Conservation (phyloP, 2,113 vertebrate species). For the Rutilus rutilus region DNA sequence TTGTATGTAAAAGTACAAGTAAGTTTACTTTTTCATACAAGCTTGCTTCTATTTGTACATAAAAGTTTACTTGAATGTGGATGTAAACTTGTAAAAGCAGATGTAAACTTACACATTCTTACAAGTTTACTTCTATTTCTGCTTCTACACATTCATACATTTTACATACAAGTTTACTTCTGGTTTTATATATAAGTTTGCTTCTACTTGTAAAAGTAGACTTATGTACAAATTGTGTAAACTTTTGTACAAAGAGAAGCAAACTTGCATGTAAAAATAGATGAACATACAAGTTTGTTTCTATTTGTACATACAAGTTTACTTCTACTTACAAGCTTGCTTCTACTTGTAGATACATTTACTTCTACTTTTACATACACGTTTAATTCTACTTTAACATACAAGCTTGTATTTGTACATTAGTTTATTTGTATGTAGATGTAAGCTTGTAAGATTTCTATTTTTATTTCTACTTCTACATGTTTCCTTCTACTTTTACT, state of each 20-base stretch:
- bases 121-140: neutral
- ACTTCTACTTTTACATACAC: neutral
- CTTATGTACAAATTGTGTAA: neutral
- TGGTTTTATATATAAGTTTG: neutral
- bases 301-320: neutral
- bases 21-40: neutral
- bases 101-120: too few species aligned
- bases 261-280: neutral
- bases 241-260: neutral
- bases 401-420: too few species aligned
- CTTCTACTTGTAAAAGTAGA: neutral
- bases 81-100: too few species aligned
- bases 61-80: neutral
- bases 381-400: too few species aligned
- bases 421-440: too few species aligned
- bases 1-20: neutral
- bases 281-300: neutral
- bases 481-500: neutral
- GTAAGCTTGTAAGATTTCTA: too few species aligned
- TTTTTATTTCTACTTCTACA: neutral
- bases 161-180: neutral
- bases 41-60: neutral
- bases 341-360: neutral
- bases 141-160: too few species aligned
- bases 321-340: neutral